These are phyloP conservation scores for Micronisus gabar DNA, from an alignment of 2,113 vertebrate species.

Conservation along the genomic window DNA sequence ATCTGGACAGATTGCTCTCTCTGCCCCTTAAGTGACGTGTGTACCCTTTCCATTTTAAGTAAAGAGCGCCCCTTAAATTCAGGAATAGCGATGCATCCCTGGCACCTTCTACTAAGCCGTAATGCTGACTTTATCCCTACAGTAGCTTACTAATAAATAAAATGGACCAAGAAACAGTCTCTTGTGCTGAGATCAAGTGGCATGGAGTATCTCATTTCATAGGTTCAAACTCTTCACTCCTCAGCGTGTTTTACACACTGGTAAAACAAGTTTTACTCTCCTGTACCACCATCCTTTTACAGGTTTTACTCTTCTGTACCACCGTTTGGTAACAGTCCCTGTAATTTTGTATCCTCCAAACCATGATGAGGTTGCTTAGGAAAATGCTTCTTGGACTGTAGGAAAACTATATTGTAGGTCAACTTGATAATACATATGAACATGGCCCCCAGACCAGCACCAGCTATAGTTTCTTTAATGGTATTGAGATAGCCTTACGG, in stretches of 20 bases:
- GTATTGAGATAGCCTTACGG: neutral
- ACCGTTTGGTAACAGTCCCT: neutral
- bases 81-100: neutral
- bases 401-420: neutral
- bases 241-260: too few species aligned
- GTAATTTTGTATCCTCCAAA: neutral
- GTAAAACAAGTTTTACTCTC: neutral
- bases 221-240: rapidly evolving
- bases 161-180: neutral
- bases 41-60: neutral
- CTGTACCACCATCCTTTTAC: neutral
- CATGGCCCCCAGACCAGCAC: neutral
- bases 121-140: neutral
- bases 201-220: neutral
- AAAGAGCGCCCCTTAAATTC: neutral
- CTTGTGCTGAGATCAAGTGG: rapidly evolving
- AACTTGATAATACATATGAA: neutral
- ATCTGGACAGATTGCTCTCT: neutral
- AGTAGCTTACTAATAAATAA: neutral
- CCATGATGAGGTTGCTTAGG: neutral
- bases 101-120: neutral
- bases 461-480: neutral
- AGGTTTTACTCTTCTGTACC: neutral
- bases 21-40: neutral
- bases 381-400: neutral